Conservation (phyloP, 2,113 vertebrate genomes). For the Leptosomus discolor region DNA sequence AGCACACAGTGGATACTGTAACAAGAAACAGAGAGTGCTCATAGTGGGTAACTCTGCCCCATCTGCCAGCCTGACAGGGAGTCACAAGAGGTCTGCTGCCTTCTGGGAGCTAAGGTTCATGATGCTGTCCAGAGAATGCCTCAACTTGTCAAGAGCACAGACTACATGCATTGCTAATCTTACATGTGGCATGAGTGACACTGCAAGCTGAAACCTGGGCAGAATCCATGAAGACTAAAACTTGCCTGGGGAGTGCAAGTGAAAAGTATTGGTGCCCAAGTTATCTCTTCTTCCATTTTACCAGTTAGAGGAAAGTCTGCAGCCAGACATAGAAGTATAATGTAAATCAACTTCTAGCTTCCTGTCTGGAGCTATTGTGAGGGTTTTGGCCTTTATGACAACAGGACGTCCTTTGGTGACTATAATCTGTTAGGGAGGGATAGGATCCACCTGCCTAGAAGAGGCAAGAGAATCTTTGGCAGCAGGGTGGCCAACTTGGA, state of each 20-base stretch:
- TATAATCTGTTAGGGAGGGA: no score
- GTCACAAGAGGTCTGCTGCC: background rate
- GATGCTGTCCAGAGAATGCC: background rate
- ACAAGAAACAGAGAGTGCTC: background rate
- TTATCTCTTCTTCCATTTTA: background rate
- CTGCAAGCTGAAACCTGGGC: background rate
- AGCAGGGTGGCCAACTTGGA: no score
- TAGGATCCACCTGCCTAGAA: no score
- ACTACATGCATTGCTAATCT: background rate
- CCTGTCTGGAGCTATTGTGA: no score
- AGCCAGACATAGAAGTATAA: background rate
- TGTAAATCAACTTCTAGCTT: background rate
- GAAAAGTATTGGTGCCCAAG: no score
- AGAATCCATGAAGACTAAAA: background rate
- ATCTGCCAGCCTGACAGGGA: background rate
- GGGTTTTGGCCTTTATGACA: no score
- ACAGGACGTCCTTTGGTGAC: no score
- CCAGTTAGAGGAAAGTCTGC: background rate
- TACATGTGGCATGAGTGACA: background rate
- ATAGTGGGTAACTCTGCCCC: no score
- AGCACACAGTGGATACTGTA: background rate
- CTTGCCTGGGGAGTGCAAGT: no score
- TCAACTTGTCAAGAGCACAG: background rate
- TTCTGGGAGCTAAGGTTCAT: background rate
- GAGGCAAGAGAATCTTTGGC: no score